These are phyloP conservation scores for Brachyopa scutellaris DNA, from an alignment of 2,888 invertebrate species.

Conservation along the genomic window DNA sequence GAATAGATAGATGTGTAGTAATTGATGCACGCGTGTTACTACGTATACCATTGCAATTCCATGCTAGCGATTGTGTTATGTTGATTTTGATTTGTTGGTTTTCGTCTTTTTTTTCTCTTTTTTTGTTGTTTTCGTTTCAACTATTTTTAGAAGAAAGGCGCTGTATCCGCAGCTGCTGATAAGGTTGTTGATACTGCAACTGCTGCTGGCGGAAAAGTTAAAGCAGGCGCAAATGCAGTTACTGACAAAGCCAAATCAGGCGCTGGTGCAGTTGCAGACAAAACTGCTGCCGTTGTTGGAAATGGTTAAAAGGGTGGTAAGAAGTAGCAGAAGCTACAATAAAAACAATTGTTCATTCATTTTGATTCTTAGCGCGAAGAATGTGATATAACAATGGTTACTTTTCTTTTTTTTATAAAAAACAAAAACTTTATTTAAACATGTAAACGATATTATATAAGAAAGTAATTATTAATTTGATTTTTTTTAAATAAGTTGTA, in stretches of 20 bases:
- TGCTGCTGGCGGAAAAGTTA: slow-evolving; percentile 39
- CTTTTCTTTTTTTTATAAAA: slow-evolving; percentile 18
- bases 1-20: too few species aligned
- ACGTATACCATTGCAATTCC: slow-evolving; percentile 7
- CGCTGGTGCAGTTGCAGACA: slow-evolving; percentile 9
- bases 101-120: neutral
- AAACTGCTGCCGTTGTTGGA: slow-evolving; percentile 69
- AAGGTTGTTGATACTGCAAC: slow-evolving; percentile 69
- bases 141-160: slow-evolving; percentile 37
- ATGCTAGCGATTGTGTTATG: neutral
- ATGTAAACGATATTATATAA: slow-evolving; percentile 26
- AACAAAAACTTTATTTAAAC: slow-evolving; percentile 24
- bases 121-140: slow-evolving; percentile 8
- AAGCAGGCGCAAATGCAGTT: too few species aligned
- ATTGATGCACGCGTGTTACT: neutral
- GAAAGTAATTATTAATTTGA: too few species aligned
- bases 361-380: slow-evolving; percentile 16
- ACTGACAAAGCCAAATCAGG: slow-evolving; percentile 37
- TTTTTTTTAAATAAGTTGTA: slow-evolving; percentile 34
- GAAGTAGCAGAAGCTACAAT: slow-evolving; percentile 75
- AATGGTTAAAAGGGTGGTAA: slow-evolving; percentile 80
- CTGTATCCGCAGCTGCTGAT: slow-evolving; percentile 74
- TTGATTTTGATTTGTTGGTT: slow-evolving; percentile 6
- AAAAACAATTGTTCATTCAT: slow-evolving; percentile 3
- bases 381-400: slow-evolving; percentile 25